Percentiles rank a stretch among this genome's conserved stretches.
Evolutionary conservation across 2,113 vertebrate species (phyloP).

Genomic region (Prochilodus magdalenae): DNA sequence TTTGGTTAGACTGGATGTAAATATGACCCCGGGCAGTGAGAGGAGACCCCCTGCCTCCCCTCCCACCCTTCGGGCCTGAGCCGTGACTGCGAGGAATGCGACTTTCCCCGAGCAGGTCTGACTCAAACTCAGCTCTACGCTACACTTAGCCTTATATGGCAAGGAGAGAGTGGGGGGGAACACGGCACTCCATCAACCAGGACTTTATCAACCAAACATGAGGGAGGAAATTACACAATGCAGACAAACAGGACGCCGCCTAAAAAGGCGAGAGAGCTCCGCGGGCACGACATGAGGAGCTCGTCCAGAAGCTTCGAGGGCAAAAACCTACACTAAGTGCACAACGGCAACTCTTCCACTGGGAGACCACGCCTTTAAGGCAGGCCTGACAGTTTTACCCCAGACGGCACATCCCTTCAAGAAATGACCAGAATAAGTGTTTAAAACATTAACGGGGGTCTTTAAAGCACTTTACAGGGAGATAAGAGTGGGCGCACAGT

Average conservation of each 20-base stretch:
- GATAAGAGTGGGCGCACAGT: too few relatives aligned
- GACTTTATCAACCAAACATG: constrained; percentile 11
- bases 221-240: constrained; percentile 17
- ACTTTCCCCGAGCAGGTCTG: constrained; percentile 37
- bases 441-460: too few relatives aligned
- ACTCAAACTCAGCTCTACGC: constrained; percentile 47
- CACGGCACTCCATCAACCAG: constrained; percentile 7
- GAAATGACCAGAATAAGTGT: too few relatives aligned
- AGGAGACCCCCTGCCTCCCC: too few relatives aligned
- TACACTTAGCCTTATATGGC: constrained; percentile 68
- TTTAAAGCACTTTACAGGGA: too few relatives aligned
- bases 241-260: neutral
- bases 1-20: neutral
- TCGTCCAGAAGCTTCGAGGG: neutral
- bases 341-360: too few relatives aligned
- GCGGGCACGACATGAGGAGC: neutral
- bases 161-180: constrained; percentile 48
- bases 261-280: constrained; percentile 8
- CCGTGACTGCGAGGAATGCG: constrained; percentile 50
- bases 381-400: too few relatives aligned
- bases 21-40: neutral
- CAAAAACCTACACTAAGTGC: neutral
- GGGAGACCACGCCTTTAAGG: neutral
- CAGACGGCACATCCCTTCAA: too few relatives aligned
- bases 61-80: neutral